Conservation (phyloP, 2,888 invertebrate genomes). For the Urechis unicinctus region DNA sequence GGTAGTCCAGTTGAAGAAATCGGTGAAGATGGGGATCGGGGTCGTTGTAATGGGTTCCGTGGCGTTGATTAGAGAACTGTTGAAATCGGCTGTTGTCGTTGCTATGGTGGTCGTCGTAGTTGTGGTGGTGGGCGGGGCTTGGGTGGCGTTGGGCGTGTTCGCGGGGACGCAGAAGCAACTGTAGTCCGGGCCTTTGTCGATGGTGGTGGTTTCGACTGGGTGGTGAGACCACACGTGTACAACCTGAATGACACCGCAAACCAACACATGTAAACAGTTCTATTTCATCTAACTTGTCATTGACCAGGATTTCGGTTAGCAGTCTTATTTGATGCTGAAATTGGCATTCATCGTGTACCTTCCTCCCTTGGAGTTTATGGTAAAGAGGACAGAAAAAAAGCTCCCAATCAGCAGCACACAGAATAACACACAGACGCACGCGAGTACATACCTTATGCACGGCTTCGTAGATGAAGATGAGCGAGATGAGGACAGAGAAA, state of each 20-base stretch:
- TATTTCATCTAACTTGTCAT: neutral
- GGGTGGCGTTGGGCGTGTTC: neutral
- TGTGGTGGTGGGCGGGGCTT: neutral
- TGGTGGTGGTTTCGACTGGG: conserved; percentile 12
- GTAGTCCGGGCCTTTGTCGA: conserved; percentile 6
- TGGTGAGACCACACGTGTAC: conserved; percentile 11
- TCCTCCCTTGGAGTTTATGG: no score
- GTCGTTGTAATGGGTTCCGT: neutral
- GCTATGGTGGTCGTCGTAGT: neutral
- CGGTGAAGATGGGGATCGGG: conserved; percentile 5
- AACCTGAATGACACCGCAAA: conserved; percentile 6
- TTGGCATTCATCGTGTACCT: no score
- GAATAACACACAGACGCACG: no score
- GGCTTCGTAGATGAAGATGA: conserved; percentile 97
- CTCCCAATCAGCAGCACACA: no score
- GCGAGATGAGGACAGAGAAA: conserved; percentile 94
- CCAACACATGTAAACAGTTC: no score
- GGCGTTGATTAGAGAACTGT: neutral
- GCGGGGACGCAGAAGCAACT: conserved; percentile 15
- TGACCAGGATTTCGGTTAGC: neutral
- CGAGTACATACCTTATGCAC: conserved; percentile 82
- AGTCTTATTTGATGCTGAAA: conserved; percentile 53
- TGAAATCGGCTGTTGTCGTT: neutral
- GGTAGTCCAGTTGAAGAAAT: conserved; percentile 12
- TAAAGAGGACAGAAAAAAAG: no score